Evolutionary conservation across 2,797 vertebrate species (phyloP).

Genomic region (Naso thynnoides): DNA sequence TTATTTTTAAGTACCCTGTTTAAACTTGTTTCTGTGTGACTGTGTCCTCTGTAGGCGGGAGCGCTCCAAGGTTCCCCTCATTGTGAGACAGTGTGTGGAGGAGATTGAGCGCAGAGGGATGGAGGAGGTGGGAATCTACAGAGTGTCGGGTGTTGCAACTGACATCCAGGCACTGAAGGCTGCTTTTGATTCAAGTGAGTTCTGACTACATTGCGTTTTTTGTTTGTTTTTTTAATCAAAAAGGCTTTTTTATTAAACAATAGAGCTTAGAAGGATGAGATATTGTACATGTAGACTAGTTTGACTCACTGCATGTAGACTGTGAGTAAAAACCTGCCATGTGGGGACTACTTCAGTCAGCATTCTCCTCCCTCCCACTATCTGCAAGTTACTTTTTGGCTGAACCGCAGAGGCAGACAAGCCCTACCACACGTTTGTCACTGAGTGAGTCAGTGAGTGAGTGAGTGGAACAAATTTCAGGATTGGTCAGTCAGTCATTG

Average conservation of each 20-base stretch:
- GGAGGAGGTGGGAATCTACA: conserved; percentile 97
- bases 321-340: no score
- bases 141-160: conserved; percentile 94
- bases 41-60: conserved; percentile 85
- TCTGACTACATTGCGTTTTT: neutral
- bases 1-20: neutral
- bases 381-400: no score
- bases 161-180: conserved; percentile 95
- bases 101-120: conserved; percentile 94
- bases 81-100: conserved; percentile 95
- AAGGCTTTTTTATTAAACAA: neutral
- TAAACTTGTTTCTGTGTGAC: conserved; percentile 18
- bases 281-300: neutral
- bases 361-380: no score
- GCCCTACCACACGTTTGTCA: no score
- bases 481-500: no score
- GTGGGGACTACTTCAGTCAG: no score
- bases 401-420: no score
- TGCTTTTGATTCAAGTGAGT: conserved; percentile 95
- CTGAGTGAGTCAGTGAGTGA: no score
- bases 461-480: no score
- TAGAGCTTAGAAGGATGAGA: neutral
- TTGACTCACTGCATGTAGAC: no score
- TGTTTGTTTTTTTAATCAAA: neutral
- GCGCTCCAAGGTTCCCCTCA: conserved; percentile 94